Evolutionary conservation across 1,140 invertebrate species (phyloP), one percentile per base, ranked within the genome.

Genomic region (Anastrepha obliqua): DNA sequence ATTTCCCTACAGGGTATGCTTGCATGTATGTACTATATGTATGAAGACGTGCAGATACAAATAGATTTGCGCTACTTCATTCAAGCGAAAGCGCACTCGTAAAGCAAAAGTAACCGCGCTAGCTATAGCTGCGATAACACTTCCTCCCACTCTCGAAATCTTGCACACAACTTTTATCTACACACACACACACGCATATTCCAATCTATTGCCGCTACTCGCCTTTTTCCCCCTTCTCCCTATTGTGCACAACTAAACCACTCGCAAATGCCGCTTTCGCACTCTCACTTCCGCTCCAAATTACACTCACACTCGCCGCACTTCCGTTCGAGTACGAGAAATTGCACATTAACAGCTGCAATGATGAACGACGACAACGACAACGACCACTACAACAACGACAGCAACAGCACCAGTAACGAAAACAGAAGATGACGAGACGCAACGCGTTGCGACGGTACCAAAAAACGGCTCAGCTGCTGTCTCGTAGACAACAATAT

Each of bases 201-300:
- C 65, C 3, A 70, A 20, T 15, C 13, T 42, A 29, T 44, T 20
- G 13, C 44, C 15, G 1, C 44, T 5, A 51, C 20, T 17, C 70
- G 15, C 42, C 70, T 20, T 7, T 44, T 1, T 9, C n/a, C 74
- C 17, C 74, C n/a, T 29, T 29, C 8, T 13, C 44, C 74, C 29
- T 29, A 0, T 29, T 20, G 1, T 17, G n/a, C 74, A 55, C 51
- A 55, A 11, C 51, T 17, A 78, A 78, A 78, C 4, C 20, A 78
- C 47, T 78, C 74, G 51, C 74, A 55, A 81, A 58, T 20, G 2
- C 47, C 47, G 47, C 17, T 55, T 81, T 81, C 55, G 47, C 74
- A 81, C 74, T 60, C 85, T 87, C 64, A 67, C 60, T 87, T 87
- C 86, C 86, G 60, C 64, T 87, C 86, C 86, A 87, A 87, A 87